Evolutionary conservation across 2,113 vertebrate species (phyloP).

Genomic region (Channa argus): DNA sequence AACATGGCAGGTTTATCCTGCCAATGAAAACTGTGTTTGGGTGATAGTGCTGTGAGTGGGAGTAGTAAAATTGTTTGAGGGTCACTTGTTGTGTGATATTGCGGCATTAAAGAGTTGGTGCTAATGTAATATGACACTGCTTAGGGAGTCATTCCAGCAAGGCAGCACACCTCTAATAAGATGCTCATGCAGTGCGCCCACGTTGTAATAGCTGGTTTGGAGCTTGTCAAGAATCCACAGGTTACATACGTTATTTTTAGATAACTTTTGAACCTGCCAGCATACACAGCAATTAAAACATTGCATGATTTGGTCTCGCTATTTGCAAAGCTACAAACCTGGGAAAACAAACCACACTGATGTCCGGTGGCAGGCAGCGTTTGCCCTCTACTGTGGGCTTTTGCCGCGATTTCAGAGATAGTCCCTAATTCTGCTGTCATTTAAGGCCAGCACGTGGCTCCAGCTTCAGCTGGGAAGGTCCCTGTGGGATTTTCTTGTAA

Average conservation of each 20-base stretch:
- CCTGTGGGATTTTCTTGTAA: constrained; percentile 54
- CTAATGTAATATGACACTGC: constrained; percentile 70
- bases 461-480: constrained; percentile 58
- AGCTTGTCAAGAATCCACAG: constrained; percentile 55
- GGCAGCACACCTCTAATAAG: constrained; percentile 65
- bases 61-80: constrained; percentile 63
- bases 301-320: constrained; percentile 6
- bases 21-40: constrained; percentile 60
- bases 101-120: constrained; percentile 54
- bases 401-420: constrained; percentile 46
- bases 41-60: constrained; percentile 64
- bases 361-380: constrained; percentile 6
- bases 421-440: constrained; percentile 41
- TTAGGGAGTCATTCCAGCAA: constrained; percentile 65
- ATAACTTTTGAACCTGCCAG: constrained; percentile 25
- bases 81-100: constrained; percentile 68
- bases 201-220: constrained; percentile 54
- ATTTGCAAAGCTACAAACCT: constrained; percentile 30
- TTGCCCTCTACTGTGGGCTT: constrained; percentile 35
- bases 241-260: constrained; percentile 46
- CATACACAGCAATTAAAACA: constrained; percentile 26
- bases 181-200: constrained; percentile 52
- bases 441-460: constrained; percentile 33
- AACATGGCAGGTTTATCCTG: constrained; percentile 58
- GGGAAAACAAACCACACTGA: constrained; percentile 18